Base-by-base conservation (phyloP, 2,113 vertebrate genomes). In the Gadus macrocephalus region DNA sequence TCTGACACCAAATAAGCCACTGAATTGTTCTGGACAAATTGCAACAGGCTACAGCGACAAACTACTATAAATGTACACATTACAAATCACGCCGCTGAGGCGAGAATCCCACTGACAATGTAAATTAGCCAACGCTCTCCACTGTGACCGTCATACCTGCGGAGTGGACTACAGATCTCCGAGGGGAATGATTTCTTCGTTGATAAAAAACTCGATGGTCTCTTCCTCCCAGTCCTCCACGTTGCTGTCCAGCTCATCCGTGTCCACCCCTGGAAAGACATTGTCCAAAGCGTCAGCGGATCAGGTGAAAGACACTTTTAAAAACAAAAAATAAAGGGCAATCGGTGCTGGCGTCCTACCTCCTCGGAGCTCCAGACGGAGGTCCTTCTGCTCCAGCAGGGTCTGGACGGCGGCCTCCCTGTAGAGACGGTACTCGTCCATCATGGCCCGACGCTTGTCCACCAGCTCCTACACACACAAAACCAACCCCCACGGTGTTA, bases 201-300 rank as follows among this genome's bases (percentile, higher is more conserved):
- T 98, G 94, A 98, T 96, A 90, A 99, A 98, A 91, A 99, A 99
- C 85, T 99, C 97, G 75, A 99, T 96, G 76, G 96, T 99, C 87
- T 99, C 97, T 82, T 99, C 97, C 85, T 98, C 97, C 97, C 96
- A 99, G 89, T 99, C 97, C 0, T 99, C 97, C 0, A 98, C 94
- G 4, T 99, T 99, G 91, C 97, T 97, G 85, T 99, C 96, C 85
- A 96, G 91, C 80, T 97, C 96, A 22, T 98, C 97, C 0, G 94
- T 96, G 88, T 98, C 96, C 72, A 98, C 95, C 2, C 95, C 97
- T 98, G 66, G 1, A 49, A 77, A 31, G 0, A 66, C 17, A 73
- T 5, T 7, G 9, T 60, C 38, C 55, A 49, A 27, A 27, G 65
- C 1, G 19, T 53, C 53, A 77, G 62, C 1, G 0, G n/a, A 56